Evolutionary conservation across 2,113 vertebrate genomes (phyloP).

Genomic region (Siphamia tubifer): DNA sequence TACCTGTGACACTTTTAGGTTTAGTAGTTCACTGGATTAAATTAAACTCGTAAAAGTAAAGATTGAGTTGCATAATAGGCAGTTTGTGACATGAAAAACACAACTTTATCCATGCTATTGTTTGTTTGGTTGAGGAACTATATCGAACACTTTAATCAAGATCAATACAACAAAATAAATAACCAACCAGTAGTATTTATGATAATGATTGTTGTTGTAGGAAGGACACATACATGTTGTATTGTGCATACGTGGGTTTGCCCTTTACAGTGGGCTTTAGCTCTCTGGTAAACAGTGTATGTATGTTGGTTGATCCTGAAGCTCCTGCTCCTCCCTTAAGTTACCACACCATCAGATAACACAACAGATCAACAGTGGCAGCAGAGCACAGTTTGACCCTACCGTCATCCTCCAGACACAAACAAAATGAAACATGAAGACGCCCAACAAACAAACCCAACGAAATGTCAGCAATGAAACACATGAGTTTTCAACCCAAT

Average conservation of each 20-base stretch:
- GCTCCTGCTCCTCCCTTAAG: slow-evolving; percentile 21
- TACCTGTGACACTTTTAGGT: too few species aligned
- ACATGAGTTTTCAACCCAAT: neutral
- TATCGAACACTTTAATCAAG: too few species aligned
- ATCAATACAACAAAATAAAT: too few species aligned
- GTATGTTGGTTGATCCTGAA: slow-evolving; percentile 8
- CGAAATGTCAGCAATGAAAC: neutral
- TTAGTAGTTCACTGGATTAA: too few species aligned
- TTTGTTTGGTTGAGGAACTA: too few species aligned
- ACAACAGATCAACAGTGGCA: slow-evolving; percentile 22
- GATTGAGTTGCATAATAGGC: too few species aligned
- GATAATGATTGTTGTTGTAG: neutral
- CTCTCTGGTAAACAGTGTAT: slow-evolving; percentile 49
- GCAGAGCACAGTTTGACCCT: neutral
- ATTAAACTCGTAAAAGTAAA: too few species aligned
- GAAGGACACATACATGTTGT: neutral
- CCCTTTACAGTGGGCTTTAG: slow-evolving; percentile 18
- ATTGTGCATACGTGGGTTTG: neutral
- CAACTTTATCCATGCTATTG: too few species aligned
- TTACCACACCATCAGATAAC: slow-evolving; percentile 48
- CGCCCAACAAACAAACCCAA: neutral
- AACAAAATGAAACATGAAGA: neutral
- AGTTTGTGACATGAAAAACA: too few species aligned
- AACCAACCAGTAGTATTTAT: too few species aligned
- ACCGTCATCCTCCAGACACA: neutral